Base-by-base conservation (phyloP, 2,888 invertebrate species). In the Rotaria sp. region DNA sequence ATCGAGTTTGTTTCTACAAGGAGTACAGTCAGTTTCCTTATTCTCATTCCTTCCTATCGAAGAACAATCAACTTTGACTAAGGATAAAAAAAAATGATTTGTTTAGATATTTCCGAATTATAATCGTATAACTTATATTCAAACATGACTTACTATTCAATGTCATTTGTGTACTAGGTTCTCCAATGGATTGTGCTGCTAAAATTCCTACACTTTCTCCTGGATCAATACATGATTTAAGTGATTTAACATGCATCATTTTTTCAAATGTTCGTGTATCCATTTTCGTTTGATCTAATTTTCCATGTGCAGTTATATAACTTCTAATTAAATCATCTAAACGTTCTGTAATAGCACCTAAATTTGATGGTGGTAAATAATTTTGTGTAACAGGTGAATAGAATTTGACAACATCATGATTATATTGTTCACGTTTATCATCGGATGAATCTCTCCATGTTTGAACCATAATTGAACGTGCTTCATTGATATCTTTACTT, bases 151-250 rank as follows among this genome's bases (percentile, higher is more conserved):
- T 80, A 80, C 80, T 99, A 91, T 99, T 99, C 90, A 99, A 92
- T 89, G 99, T 99, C 99, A 99, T 99, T 93, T 99, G 99, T 87
- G 99, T 99, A 3, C 98, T 98, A 0, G 99, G 99, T 92, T 99
- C 99, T 87, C 99, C 99, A 87, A 99, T 95, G 0, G 97, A 97
- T 92, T 98, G 98, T 2, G 98, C 98, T 26, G 99, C 98, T 88
- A 99, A 91, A 38, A 97, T 92, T 7, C 97, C 97, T 1, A 99
- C 99, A 0, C 97, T 95, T 91, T 99, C 99, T 0, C 99, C 99
- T 0, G 98, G 96, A 48, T 94, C 93, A 41, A 94, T 95, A 89
- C 95, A 91, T 0, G 95, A 94, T 88, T 93, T 93, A 90, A 95
- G 93, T 85, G 94, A 93, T 91, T 96, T 96, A 21, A 94, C 92